Base-by-base conservation (phyloP, 2,797 vertebrate species). In the Sandelia bainsii region DNA sequence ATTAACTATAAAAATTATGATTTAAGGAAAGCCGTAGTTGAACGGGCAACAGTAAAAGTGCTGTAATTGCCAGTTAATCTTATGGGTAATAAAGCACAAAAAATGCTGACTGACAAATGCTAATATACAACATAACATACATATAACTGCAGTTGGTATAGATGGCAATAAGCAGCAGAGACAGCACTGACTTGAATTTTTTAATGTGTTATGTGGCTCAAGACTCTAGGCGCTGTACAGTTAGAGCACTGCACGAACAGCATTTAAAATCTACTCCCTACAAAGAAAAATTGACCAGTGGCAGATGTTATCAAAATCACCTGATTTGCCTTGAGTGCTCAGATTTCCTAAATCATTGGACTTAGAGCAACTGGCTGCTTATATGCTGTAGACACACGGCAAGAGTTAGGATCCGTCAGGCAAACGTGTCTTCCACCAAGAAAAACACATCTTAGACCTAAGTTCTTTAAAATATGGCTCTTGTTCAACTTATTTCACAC, bases 341-440 rank as follows among this genome's bases (percentile, higher is more conserved):
- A 17, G 40, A 68, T 65, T 53, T 69, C 32, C 29, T 27, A 53
- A 66, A 73, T 75, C 49, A 86, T 72, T 69, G 59, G 34, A 68
- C 39, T 63, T 40, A 19, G 56, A 75, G 67, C 29, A 68, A 76
- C 58, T 60, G 34, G 44, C 34, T 71, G 71, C 69, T 83, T 62
- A n/a, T n/a, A 19, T 37, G 39, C 48, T 50, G 71, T 37, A 52
- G 75, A 82, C 81, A 91, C 75, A 86, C 87, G 83, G 77, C 80
- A 80, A 80, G 76, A 72, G 79, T 89, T 88, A 89, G 19, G 62
- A 69, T 34, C 73, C 60, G 81, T 80, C 79, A 86, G 72, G 57
- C 75, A 79, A 84, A 89, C 76, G 77, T 59, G 54, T 84, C 72
- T 74, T 37, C 46, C 45, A 9, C 54, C 40, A 78, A 73, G 50